Conservation (phyloP, 37 sponge, comb jelly and placozoan species). For the Chondrosia reniformis region DNA sequence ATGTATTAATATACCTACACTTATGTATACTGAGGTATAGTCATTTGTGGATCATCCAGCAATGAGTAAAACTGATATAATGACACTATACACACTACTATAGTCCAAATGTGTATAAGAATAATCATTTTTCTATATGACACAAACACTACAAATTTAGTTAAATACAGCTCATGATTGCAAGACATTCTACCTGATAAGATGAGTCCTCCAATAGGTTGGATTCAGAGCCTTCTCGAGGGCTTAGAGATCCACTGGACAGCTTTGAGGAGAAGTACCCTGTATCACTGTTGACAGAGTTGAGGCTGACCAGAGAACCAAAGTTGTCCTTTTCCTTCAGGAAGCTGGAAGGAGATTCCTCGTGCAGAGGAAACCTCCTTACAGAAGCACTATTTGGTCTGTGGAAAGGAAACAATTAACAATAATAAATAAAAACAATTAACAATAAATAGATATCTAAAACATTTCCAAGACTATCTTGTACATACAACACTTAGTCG, state of each 20-base stretch:
- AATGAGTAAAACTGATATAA: too few species aligned
- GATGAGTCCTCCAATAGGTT: not conserved
- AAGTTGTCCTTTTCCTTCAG: slow-evolving; percentile 6
- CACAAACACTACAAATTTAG: too few species aligned
- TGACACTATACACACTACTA: too few species aligned
- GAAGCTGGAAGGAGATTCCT: not conserved
- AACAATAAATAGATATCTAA: too few species aligned
- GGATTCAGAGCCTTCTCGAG: not conserved
- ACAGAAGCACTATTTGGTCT: not conserved
- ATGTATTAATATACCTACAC: too few species aligned
- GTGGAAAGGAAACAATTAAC: not conserved
- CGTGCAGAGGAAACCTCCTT: not conserved
- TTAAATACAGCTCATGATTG: too few species aligned
- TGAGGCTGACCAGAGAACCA: not conserved
- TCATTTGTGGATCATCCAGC: too few species aligned
- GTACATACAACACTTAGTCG: too few species aligned
- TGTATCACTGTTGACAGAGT: slow-evolving; percentile 4
- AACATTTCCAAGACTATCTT: too few species aligned
- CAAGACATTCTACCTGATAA: not conserved
- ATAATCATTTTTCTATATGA: too few species aligned
- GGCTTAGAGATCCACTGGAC: slow-evolving; percentile 12
- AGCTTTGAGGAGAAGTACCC: slow-evolving; percentile 6
- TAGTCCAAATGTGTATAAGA: too few species aligned
- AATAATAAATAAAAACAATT: not conserved
- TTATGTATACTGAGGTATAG: too few species aligned